A percentile compares a stretch with the other conserved stretches of the same genome.
Evolutionary conservation across 2,888 invertebrate species (phyloP).

Genomic region (Taphrorychus bicolor): DNA sequence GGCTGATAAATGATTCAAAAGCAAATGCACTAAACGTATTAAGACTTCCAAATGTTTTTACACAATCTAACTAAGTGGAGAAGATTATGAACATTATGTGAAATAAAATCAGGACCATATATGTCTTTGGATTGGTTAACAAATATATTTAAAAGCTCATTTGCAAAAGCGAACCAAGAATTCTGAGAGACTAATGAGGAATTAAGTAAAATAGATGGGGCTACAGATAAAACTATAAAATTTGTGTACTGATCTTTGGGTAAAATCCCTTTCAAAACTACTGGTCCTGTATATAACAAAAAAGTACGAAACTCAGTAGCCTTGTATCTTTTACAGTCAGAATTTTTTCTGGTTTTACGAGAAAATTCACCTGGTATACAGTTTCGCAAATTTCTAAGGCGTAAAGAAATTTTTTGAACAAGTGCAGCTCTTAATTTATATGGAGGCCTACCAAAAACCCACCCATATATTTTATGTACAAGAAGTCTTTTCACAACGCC

Average conservation of each 20-base stretch:
- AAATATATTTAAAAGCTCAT: slow-evolving; percentile 25
- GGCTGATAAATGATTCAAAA: slow-evolving; percentile 31
- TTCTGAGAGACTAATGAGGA: slow-evolving; percentile 14
- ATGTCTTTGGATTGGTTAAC: slow-evolving; percentile 27
- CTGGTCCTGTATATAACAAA: slow-evolving; percentile 33
- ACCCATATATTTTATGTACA: slow-evolving; percentile 35
- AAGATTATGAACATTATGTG: slow-evolving; percentile 28
- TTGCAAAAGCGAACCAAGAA: slow-evolving; percentile 28
- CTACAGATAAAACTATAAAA: slow-evolving; percentile 32
- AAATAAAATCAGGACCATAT: slow-evolving; percentile 33
- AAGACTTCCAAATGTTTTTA: slow-evolving; percentile 29
- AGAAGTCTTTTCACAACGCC: slow-evolving; percentile 35
- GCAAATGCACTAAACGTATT: slow-evolving; percentile 28
- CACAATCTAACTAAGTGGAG: slow-evolving; percentile 30
- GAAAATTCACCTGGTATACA: slow-evolving; percentile 32
- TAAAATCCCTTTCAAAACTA: slow-evolving; percentile 31
- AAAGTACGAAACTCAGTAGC: slow-evolving; percentile 34
- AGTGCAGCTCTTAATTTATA: slow-evolving; percentile 29
- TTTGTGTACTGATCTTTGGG: slow-evolving; percentile 28
- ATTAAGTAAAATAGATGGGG: slow-evolving; percentile 35
- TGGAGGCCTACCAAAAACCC: slow-evolving; percentile 32
- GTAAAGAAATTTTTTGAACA: slow-evolving; percentile 25
- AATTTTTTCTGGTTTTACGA: slow-evolving; percentile 27
- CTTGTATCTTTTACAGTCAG: slow-evolving; percentile 36
- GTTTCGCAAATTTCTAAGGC: slow-evolving; percentile 16